Conservation (phyloP, 2,888 invertebrate genomes). For the Drosophila eohydei region DNA sequence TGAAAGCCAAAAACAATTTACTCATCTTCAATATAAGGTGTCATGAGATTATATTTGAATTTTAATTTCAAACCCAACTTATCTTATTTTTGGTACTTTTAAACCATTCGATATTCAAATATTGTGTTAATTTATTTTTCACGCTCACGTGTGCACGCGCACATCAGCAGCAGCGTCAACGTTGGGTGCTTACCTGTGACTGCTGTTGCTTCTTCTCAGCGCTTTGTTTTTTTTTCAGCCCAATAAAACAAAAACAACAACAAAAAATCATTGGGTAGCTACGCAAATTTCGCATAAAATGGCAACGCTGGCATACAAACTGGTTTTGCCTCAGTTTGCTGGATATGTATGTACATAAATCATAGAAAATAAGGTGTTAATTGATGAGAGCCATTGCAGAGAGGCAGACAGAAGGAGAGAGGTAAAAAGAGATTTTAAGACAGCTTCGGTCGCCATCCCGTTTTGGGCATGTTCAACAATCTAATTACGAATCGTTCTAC, state of each 20-base stretch:
- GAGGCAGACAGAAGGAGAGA: constrained; percentile 5
- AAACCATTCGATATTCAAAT: not conserved
- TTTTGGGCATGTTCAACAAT: constrained; percentile 45
- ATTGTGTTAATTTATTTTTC: constrained; percentile 4
- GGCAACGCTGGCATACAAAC: constrained; percentile 66
- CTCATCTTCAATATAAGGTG: not conserved
- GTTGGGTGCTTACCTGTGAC: constrained; percentile 49
- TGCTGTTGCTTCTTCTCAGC: constrained; percentile 9
- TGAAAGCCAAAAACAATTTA: constrained; percentile 2
- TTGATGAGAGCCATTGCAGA: constrained; percentile 33
- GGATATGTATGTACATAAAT: constrained; percentile 41
- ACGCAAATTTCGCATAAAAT: constrained; percentile 63
- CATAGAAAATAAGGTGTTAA: constrained; percentile 64
- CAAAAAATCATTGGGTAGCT: constrained; percentile 19
- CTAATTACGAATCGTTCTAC: constrained; percentile 58
- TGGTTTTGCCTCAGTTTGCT: constrained; percentile 52
- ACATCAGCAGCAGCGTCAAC: constrained; percentile 20
- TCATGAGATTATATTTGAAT: not conserved
- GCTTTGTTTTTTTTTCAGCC: constrained; percentile 19
- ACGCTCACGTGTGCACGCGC: constrained; percentile 32
- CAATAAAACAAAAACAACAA: constrained; percentile 16
- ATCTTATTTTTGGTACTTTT: not conserved
- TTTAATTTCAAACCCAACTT: not conserved
- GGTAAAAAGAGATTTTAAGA: constrained; percentile 12
- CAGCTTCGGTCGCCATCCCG: constrained; percentile 11